These are phyloP conservation scores for Albula glossodonta DNA, from an alignment of 2,113 vertebrate species.

Conservation along the genomic window DNA sequence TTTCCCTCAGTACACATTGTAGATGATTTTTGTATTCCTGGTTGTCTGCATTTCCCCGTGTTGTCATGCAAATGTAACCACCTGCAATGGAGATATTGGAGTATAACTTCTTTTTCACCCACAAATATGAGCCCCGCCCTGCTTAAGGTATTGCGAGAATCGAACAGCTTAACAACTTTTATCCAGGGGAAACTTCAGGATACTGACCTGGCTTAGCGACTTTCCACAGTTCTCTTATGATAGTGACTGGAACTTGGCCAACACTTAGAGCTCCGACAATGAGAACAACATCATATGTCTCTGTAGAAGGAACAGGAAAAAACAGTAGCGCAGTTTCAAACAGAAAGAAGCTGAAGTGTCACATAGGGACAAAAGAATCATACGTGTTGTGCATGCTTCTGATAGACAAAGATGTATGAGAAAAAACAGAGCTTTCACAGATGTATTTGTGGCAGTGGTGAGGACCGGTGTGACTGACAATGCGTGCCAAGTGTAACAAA, in stretches of 20 bases:
- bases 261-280: constrained; percentile 79
- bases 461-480: too few relatives aligned
- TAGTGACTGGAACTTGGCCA: constrained; percentile 70
- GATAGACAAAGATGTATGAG: too few relatives aligned
- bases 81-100: constrained; percentile 59
- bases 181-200: too few relatives aligned
- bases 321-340: too few relatives aligned
- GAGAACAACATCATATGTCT: constrained; percentile 75
- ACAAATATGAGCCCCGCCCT: not conserved
- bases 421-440: too few relatives aligned
- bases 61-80: constrained; percentile 86
- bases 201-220: constrained; percentile 78
- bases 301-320: constrained; percentile 53
- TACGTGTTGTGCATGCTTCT: too few relatives aligned
- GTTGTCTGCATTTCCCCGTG: constrained; percentile 76
- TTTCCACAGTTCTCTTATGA: constrained; percentile 73
- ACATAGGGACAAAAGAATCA: too few relatives aligned
- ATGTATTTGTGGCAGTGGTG: too few relatives aligned
- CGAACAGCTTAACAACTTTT: constrained; percentile 76
- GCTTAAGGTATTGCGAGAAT: not conserved
- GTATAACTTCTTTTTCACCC: not conserved
- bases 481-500: too few relatives aligned
- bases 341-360: not conserved
- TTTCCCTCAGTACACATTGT: constrained; percentile 60
- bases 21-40: constrained; percentile 71